These are phyloP conservation scores for Neosalanx taihuensis DNA, from an alignment of 2,797 vertebrate genomes.

Conservation along the genomic window DNA sequence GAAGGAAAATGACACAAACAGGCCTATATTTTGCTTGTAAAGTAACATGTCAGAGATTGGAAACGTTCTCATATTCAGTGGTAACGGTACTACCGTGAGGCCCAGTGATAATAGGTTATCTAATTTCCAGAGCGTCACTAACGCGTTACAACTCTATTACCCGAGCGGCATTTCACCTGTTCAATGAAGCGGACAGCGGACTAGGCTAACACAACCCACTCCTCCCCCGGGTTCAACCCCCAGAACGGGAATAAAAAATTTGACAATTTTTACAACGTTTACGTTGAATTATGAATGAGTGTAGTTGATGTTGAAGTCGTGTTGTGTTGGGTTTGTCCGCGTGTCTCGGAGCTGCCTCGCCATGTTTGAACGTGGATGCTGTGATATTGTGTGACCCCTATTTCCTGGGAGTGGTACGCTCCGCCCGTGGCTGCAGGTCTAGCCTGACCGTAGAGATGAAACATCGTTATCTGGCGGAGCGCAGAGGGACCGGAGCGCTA, in stretches of 20 bases:
- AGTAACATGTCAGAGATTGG: too few relatives aligned
- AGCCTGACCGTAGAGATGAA: slow-evolving; percentile 44
- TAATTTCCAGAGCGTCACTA: slow-evolving; percentile 56
- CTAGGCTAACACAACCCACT: slow-evolving; percentile 35
- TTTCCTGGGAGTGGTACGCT: slow-evolving; percentile 59
- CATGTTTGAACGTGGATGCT: neutral
- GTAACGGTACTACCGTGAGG: too few relatives aligned
- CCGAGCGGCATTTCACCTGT: slow-evolving; percentile 63
- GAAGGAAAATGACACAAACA: too few relatives aligned
- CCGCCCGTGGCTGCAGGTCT: slow-evolving; percentile 67
- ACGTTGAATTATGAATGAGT: neutral
- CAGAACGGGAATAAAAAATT: neutral
- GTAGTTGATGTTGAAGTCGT: neutral
- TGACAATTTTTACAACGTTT: neutral
- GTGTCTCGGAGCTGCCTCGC: neutral
- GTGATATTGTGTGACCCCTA: slow-evolving; percentile 31
- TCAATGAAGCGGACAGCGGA: slow-evolving; percentile 55
- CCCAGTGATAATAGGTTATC: slow-evolving; percentile 12
- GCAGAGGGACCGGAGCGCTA: neutral
- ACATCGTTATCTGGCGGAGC: slow-evolving; percentile 45
- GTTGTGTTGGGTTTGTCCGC: neutral
- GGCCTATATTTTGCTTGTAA: too few relatives aligned
- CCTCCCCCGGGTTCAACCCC: slow-evolving; percentile 17
- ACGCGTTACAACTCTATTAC: slow-evolving; percentile 26
- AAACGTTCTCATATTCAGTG: neutral